Percentiles rank a stretch among this genome's conserved stretches.
Evolutionary conservation across 2,797 vertebrate species (phyloP).

Genomic region (Bradypus variegatus): DNA sequence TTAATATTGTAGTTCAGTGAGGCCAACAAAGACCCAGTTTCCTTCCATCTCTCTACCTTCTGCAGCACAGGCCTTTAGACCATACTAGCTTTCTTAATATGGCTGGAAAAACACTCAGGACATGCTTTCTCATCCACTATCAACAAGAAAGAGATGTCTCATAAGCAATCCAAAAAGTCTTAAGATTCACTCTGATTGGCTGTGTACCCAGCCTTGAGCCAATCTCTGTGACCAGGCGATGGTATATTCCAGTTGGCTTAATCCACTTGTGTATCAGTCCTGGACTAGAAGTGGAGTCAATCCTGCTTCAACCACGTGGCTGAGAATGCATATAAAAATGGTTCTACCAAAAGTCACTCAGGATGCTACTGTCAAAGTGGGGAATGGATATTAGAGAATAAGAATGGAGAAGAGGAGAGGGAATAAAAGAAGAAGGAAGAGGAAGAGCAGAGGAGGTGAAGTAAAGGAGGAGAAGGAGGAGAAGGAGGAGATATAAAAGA

Average conservation of each 20-base stretch:
- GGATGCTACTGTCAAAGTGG: neutral
- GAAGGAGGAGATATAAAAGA: neutral
- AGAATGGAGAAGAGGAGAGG: neutral
- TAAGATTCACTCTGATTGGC: neutral
- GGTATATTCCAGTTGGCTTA: neutral
- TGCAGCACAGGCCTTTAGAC: neutral
- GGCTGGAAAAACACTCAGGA: neutral
- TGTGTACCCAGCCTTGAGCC: neutral
- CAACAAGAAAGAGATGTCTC: neutral
- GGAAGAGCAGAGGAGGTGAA: neutral
- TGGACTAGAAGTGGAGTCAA: neutral
- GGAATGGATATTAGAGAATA: neutral
- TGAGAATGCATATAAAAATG: neutral
- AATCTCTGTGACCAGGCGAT: neutral
- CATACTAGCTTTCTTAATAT: neutral
- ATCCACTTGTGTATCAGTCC: neutral
- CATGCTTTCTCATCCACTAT: neutral
- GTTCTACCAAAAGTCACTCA: neutral
- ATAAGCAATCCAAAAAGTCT: neutral
- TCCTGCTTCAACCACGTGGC: neutral
- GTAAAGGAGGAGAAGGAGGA: neutral
- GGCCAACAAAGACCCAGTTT: neutral
- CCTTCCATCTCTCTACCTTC: neutral
- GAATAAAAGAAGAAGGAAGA: neutral
- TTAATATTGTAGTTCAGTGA: neutral